These are phyloP conservation scores for Toxonevra muliebris DNA, from an alignment of 2,888 invertebrate species.

Conservation along the genomic window DNA sequence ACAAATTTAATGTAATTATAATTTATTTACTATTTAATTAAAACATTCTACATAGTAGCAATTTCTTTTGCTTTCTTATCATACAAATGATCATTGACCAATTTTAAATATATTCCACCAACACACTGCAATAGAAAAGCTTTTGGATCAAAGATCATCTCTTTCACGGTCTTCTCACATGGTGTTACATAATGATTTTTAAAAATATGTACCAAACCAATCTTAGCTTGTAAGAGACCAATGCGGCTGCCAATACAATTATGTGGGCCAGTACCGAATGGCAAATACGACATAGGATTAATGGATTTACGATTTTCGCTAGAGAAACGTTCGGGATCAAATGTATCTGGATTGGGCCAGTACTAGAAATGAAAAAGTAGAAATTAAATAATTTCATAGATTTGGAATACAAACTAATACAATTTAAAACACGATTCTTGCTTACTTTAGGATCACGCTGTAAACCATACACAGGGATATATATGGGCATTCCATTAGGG, in stretches of 20 bases:
- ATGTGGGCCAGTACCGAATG: conserved; percentile 60
- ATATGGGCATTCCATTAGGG: conserved; percentile 57
- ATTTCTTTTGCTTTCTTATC: conserved; percentile 34
- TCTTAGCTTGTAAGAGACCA: conserved; percentile 56
- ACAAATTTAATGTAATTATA: not conserved
- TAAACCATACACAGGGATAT: conserved; percentile 57
- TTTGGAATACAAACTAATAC: not conserved
- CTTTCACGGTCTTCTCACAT: conserved; percentile 47
- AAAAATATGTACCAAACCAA: conserved; percentile 59
- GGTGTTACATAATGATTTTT: conserved; percentile 56
- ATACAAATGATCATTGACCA: conserved; percentile 55
- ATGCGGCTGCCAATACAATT: conserved; percentile 63
- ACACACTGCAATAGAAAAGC: conserved; percentile 52
- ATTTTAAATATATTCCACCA: conserved; percentile 50
- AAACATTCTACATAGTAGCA: not conserved
- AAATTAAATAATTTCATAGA: not conserved
- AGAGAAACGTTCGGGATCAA: conserved; percentile 62
- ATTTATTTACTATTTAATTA: conserved; percentile 1
- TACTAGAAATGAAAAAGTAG: conserved; percentile 45
- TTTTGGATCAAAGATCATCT: conserved; percentile 54
- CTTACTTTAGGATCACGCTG: conserved; percentile 62
- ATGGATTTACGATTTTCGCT: conserved; percentile 51
- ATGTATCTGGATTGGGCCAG: conserved; percentile 58
- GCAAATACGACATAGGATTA: conserved; percentile 53
- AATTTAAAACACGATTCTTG: no score